A percentile compares a stretch with the other conserved stretches of the same genome.
These are phyloP conservation scores for Fundulus diaphanus DNA, from an alignment of 2,797 vertebrate genomes.

Conservation along the genomic window DNA sequence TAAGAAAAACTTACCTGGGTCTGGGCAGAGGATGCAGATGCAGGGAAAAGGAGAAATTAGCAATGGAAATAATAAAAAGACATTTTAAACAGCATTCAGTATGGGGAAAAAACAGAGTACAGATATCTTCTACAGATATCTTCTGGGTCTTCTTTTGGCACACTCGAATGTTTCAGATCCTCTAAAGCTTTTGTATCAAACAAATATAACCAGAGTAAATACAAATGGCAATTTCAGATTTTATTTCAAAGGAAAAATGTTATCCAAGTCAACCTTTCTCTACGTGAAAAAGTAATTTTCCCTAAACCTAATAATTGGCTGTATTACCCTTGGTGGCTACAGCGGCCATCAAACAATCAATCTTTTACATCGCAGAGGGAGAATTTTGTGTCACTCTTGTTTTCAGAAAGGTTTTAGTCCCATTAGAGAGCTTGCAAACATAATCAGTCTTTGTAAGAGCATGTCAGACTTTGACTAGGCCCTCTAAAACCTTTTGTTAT, in stretches of 20 bases:
- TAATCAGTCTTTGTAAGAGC: too few relatives aligned
- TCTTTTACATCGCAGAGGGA: too few relatives aligned
- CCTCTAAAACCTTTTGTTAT: neutral
- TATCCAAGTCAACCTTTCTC: too few relatives aligned
- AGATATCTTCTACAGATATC: neutral
- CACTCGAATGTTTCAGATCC: neutral
- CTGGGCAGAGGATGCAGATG: constrained; percentile 35
- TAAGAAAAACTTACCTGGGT: constrained; percentile 57
- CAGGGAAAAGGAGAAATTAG: constrained; percentile 12
- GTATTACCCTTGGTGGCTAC: too few relatives aligned
- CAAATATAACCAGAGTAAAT: neutral
- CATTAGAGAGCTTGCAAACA: too few relatives aligned
- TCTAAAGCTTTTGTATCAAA: neutral
- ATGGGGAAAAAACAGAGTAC: neutral
- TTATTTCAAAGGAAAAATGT: too few relatives aligned
- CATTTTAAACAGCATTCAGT: neutral
- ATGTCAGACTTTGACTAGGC: neutral
- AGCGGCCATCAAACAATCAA: too few relatives aligned
- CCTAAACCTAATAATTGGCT: too few relatives aligned
- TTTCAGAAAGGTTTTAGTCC: too few relatives aligned
- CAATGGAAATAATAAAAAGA: constrained; percentile 24
- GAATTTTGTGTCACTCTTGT: too few relatives aligned
- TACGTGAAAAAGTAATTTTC: too few relatives aligned
- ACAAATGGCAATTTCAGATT: neutral
- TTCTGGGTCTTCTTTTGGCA: neutral